Base-by-base conservation (phyloP, 2,113 vertebrate species). In the Saccopteryx leptura region DNA sequence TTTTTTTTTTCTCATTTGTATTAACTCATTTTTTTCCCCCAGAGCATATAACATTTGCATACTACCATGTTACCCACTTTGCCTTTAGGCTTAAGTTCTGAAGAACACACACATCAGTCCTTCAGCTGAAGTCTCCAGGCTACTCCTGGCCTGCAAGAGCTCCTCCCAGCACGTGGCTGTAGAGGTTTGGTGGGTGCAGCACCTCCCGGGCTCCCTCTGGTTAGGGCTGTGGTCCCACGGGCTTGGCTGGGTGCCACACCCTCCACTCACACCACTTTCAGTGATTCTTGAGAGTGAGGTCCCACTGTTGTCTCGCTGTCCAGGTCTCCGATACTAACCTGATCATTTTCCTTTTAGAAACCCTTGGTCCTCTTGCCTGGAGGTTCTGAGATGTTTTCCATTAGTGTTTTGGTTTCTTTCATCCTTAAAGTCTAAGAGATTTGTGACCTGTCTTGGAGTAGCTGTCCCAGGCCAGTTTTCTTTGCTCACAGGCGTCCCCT, bases 291-390 rank as follows among this genome's bases (percentile, higher is more conserved):
- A 24, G 14, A 0, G 14, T 13, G n/a, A 15, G 10, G 2, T 1
- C 3, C 26, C 1, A 0, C 74, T 6, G 17, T 1, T 12, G 13
- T 7, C 63, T 63, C 1, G 4, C 24, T 48, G 46, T 5, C 0
- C 1, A 56, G 24, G 18, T 9, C 33, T 19, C 83, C 2, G 17
- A 9, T 4, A 0, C 4, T 10, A 0, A 14, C 3, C 15, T 10
- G 3, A 5, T 52, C 9, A 10, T 6, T 71, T 6, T 3, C 50
- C 28, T 23, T 66, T 2, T 15, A n/a, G 26, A 60, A 26, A 60
- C 0, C 5, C 48, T 7, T 28, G 6, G 15, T 50, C 28, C 39
- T 19, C 92, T 14, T 9, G 28, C 14, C 28, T 39, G 11, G 12
- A 61, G 15, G 18, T 52, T n/a, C 5, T 24, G 52, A 46, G 33